Evolutionary conservation across 2,888 invertebrate species (phyloP).

Genomic region (Dynastes maya): DNA sequence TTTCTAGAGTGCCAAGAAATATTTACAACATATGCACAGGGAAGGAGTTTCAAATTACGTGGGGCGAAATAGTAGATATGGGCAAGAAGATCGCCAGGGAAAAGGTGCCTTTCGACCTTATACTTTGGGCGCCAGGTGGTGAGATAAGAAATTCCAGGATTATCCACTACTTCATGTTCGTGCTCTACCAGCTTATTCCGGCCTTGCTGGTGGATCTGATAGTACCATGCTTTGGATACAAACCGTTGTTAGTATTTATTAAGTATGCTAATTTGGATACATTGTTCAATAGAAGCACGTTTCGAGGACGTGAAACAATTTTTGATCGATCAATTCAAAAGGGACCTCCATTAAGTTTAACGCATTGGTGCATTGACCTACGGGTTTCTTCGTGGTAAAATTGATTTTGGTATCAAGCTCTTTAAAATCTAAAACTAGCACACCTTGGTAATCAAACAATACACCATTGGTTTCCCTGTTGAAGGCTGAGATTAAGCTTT

Average conservation of each 20-base stretch:
- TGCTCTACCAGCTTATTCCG: conserved; percentile 93
- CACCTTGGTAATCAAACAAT: conserved; percentile 67
- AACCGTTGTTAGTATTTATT: conserved; percentile 83
- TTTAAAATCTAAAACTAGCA: no score
- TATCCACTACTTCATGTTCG: conserved; percentile 85
- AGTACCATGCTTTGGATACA: conserved; percentile 86
- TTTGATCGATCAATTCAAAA: no score
- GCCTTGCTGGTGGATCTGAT: conserved; percentile 88
- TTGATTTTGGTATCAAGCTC: no score
- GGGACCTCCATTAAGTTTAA: no score
- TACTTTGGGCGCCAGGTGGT: conserved; percentile 88
- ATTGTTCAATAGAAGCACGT: no score
- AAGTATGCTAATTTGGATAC: no score
- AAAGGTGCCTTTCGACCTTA: conserved; percentile 87
- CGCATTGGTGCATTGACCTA: no score
- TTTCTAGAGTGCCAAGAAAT: conserved; percentile 74
- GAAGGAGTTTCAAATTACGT: conserved; percentile 85
- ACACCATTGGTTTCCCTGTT: conserved; percentile 76
- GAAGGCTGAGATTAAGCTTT: no score
- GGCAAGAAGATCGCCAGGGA: conserved; percentile 84
- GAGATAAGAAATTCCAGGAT: conserved; percentile 87
- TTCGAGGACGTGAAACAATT: no score
- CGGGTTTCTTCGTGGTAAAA: no score
- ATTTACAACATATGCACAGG: conserved; percentile 86
- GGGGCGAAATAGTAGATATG: conserved; percentile 90